These are phyloP conservation scores for Labeo catla DNA, from an alignment of 2,113 vertebrate species.

Conservation along the genomic window DNA sequence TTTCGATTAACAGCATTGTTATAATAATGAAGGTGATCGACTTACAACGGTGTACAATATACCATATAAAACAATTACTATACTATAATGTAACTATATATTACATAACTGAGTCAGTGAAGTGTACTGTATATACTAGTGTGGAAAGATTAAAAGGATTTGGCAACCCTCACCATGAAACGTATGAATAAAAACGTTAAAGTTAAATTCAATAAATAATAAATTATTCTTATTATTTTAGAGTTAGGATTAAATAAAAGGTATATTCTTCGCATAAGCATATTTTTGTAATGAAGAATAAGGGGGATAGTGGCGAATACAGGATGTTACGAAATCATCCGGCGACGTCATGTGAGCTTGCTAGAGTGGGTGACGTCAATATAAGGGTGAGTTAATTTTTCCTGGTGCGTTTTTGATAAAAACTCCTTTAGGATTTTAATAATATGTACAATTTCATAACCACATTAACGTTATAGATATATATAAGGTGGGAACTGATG, in stretches of 20 bases:
- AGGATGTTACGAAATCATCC: conserved; percentile 40
- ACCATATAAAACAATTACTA: not conserved
- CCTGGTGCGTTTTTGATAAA: not conserved
- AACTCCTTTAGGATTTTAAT: not conserved
- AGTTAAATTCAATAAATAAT: not conserved
- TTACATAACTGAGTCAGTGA: not conserved
- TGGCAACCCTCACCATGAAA: conserved; percentile 43
- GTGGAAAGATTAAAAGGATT: not conserved
- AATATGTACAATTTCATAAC: not conserved
- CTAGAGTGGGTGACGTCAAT: conserved; percentile 45
- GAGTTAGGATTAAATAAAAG: not conserved
- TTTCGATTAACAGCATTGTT: not conserved
- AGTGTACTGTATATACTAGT: not conserved
- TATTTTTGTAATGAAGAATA: not conserved
- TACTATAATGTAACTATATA: not conserved
- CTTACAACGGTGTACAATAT: not conserved
- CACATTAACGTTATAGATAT: not conserved
- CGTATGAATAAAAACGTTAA: no score
- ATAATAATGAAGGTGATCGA: no score
- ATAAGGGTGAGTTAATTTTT: conserved; percentile 4
- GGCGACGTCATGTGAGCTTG: conserved; percentile 37
- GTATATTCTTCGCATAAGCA: not conserved
- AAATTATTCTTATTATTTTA: not conserved
- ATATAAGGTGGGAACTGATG: no score
- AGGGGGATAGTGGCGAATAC: not conserved